Base-by-base conservation (phyloP, 2,797 vertebrate species). In the Acanthurus leucopareius region DNA sequence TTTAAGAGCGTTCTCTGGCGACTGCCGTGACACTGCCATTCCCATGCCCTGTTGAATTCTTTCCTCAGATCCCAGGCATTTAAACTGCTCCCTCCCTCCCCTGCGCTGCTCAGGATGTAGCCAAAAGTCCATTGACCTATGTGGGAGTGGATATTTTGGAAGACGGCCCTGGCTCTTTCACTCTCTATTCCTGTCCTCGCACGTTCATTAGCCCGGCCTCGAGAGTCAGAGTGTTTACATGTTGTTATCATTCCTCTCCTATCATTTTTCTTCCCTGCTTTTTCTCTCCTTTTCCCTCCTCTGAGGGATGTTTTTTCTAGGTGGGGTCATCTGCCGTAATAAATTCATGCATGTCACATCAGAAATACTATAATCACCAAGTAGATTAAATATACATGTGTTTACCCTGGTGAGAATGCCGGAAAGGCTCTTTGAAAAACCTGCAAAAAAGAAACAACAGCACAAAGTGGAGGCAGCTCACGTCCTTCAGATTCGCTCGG, bases 31-130 rank as follows among this genome's bases (percentile, higher is more conserved):
- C 96, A 95, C 93, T 92, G 92, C 84, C 94, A 95, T 98, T 99
- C 97, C 97, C 97, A 99, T 97, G 97, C 97, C 97, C 97, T 94
- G 90, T 91, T 85, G 82, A 96, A 99, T 98, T 98, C 97, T 95
- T 97, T 91, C 92, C 92, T 92, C 94, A 93, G 94, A 94, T 96
- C 96, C 93, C 92, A 92, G 88, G 91, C 93, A 92, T 92, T 92
- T 96, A 56, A 95, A 94, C 94, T 75, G 93, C 94, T 89, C 94
- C 91, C 91, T 89, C 92, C 93, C 92, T 90, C 90, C 95, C 95
- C 95, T 93, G 87, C 95, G 91, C 96, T 86, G 90, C 94, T 95
- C 96, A 97, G 97, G 96, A 97, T 97, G 96, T 96, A 96, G 96
- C 97, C 96, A 96, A 94, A 95, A 97, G 96, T 97, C 96, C 96